A percentile compares a stretch with the other conserved stretches of the same genome.
Evolutionary conservation across 2,797 vertebrate species (phyloP).

Genomic region (Australoheros facetus): DNA sequence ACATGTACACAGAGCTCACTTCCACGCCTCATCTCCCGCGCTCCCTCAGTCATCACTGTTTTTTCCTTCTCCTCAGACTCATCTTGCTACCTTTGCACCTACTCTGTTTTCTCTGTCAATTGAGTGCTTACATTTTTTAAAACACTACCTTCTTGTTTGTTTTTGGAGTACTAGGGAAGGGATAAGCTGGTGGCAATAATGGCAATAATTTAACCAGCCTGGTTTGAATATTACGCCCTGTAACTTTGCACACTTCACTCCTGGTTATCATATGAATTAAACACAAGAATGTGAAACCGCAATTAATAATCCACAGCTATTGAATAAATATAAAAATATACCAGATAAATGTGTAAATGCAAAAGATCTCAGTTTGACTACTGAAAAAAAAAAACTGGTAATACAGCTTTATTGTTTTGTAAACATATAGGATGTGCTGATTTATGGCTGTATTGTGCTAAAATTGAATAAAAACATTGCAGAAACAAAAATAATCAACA

Average conservation of each 20-base stretch:
- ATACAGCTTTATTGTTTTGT: not conserved
- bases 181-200: not conserved
- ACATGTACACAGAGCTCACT: constrained; percentile 53
- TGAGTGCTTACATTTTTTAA: not conserved
- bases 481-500: not conserved
- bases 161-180: not conserved
- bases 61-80: not conserved
- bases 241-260: not conserved
- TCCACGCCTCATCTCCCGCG: constrained; percentile 45
- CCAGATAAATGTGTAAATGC: not conserved
- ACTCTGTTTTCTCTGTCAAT: not conserved
- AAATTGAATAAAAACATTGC: not conserved
- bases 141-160: not conserved
- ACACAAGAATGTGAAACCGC: not conserved
- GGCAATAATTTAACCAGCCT: not conserved
- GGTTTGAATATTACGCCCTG: not conserved
- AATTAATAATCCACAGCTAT: not conserved
- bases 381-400: not conserved
- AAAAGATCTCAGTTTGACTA: not conserved
- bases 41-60: constrained; percentile 5
- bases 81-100: not conserved
- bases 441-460: not conserved
- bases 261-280: not conserved
- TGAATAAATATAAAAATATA: not conserved
- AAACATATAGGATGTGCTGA: not conserved